These are phyloP conservation scores for Ariolimax columbianus DNA, from an alignment of 2,888 invertebrate species.

Conservation along the genomic window DNA sequence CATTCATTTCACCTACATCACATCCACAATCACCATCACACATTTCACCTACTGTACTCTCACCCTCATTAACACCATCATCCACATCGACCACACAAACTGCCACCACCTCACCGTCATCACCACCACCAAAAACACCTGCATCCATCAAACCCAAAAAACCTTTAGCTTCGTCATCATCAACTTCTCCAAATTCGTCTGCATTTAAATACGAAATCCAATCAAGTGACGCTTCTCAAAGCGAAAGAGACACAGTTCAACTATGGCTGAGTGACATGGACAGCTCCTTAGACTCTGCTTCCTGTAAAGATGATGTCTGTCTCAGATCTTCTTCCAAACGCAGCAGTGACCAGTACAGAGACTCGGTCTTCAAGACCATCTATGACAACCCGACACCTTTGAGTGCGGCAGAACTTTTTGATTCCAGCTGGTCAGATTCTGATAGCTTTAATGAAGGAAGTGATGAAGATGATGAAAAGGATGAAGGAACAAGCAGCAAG, in stretches of 20 bases:
- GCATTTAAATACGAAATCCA: not conserved
- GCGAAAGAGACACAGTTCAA: not conserved
- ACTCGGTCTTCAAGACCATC: slow-evolving; percentile 38
- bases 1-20: not conserved
- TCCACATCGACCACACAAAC: not conserved
- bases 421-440: slow-evolving; percentile 72
- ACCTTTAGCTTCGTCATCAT: not conserved
- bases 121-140: not conserved
- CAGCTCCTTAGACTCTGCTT: not conserved
- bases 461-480: slow-evolving; percentile 58
- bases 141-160: not conserved
- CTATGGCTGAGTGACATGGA: not conserved
- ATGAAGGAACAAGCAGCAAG: not conserved
- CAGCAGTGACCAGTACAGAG: slow-evolving; percentile 31
- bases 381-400: slow-evolving; percentile 55
- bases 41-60: not conserved
- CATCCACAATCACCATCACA: not conserved
- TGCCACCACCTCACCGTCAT: not conserved
- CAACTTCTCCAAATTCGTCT: not conserved
- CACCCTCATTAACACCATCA: not conserved
- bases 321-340: not conserved
- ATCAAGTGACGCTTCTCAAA: not conserved
- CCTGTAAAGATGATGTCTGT: not conserved
- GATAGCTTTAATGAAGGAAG: slow-evolving; percentile 66
- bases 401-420: slow-evolving; percentile 69